Base-by-base conservation (phyloP, 2,113 vertebrate species). In the Scolopax mira region DNA sequence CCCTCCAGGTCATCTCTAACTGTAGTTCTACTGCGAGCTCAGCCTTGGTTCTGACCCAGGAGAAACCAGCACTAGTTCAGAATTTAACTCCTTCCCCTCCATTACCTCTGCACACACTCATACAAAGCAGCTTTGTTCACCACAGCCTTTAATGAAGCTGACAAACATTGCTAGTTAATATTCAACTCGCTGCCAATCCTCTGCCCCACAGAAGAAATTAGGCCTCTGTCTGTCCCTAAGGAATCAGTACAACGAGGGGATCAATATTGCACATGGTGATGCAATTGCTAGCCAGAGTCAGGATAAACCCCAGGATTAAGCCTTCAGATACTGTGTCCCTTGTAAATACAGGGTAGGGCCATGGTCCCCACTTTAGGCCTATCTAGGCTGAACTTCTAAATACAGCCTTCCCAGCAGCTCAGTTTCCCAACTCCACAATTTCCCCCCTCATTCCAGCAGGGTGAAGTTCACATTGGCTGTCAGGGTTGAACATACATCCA, bases 401-500 rank as follows among this genome's bases (percentile, higher is more conserved):
- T 0, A 1, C 13, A 74, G 61, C 24, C 49, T 61, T 67, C 77
- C 48, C 51, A 33, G 49, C 81, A 83, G 64, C 54, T n/a, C 72
- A 23, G 17, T 11, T 24, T 49, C 22, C 21, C 30, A 2, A 4
- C 11, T 23, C 14, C 42, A 28, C 27, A 17, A 19, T 18, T 11
- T 11, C 5, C 30, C 31, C 18, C 8, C 33, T 39, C 12, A 1
- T 11, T 4, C 7, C 9, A 27, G 65, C n/a, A 62, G 46, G 15
- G 24, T 25, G 25, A 7, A 21, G 35, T 8, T 69, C 33, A 33
- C 21, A 0, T 0, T 7, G 57, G 18, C 62, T 64, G 17, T 11
- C 60, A 19, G 30, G 39, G 30, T 22, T 4, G 17, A n/a, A 22
- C 6, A 2, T 5, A 22, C 58, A 18, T 27, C 39, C 49, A 31